These are phyloP conservation scores for Myotis pilosus DNA, from an alignment of 2,797 vertebrate genomes.

Conservation along the genomic window DNA sequence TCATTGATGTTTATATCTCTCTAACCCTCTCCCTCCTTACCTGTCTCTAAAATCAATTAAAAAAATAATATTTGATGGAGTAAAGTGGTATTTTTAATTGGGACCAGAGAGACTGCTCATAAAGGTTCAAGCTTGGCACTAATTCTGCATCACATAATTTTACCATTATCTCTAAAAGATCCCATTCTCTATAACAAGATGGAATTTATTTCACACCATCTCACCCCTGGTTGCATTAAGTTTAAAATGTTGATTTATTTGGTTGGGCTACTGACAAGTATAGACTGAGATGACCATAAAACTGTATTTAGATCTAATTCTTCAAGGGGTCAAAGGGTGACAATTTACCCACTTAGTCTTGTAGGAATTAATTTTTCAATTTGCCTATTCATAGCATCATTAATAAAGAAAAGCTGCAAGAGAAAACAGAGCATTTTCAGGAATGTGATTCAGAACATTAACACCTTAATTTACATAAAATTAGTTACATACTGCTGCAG, in stretches of 20 bases:
- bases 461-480: slow-evolving; percentile 96
- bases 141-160: not conserved
- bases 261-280: slow-evolving; percentile 59
- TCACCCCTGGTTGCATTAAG: slow-evolving; percentile 23
- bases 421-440: slow-evolving; percentile 88
- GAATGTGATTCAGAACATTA: slow-evolving; percentile 95
- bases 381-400: slow-evolving; percentile 76
- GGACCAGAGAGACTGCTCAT: not conserved
- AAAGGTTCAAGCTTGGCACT: not conserved
- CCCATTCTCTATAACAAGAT: slow-evolving; percentile 6
- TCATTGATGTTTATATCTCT: no score
- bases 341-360: slow-evolving; percentile 68
- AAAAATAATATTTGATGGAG: not conserved
- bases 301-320: slow-evolving; percentile 73
- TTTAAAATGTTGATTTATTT: slow-evolving; percentile 74
- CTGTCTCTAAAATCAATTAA: no score
- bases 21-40: no score
- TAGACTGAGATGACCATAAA: slow-evolving; percentile 69
- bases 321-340: slow-evolving; percentile 70
- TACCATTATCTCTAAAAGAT: slow-evolving; percentile 43
- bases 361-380: slow-evolving; percentile 80
- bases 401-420: slow-evolving; percentile 87
- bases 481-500: slow-evolving; percentile 93
- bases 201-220: slow-evolving; percentile 48
- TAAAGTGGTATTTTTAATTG: not conserved